Percentiles rank a stretch among this genome's conserved stretches.
Evolutionary conservation across 2,888 invertebrate genomes (phyloP).

Genomic region (Encarsia formosa): DNA sequence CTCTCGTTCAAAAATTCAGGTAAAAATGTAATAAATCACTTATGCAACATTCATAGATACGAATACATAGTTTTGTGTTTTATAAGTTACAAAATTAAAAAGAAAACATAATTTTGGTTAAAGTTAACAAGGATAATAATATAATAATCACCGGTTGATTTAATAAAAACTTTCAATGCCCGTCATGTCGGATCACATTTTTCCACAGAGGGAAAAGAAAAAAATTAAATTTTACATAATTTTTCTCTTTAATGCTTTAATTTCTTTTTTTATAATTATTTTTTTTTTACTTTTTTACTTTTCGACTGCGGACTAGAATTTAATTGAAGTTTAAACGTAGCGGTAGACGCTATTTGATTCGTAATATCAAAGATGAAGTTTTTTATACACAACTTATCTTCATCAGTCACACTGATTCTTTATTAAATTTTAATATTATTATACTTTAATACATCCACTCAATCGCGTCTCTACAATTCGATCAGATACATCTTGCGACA

Average conservation of each 20-base stretch:
- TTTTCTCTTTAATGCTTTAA: too few relatives aligned
- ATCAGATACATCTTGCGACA: constrained; percentile 19
- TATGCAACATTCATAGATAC: background rate
- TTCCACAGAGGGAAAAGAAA: too few relatives aligned
- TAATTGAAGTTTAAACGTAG: constrained; percentile 48
- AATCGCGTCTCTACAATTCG: constrained; percentile 21
- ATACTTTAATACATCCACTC: constrained; percentile 20
- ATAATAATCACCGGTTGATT: constrained; percentile 16
- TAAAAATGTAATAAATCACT: constrained; percentile 14
- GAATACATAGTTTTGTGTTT: too few relatives aligned
- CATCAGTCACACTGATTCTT: constrained; percentile 16
- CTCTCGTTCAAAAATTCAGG: constrained; percentile 12
- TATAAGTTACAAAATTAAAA: constrained; percentile 1
- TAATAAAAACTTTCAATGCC: constrained; percentile 29
- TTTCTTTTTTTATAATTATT: too few relatives aligned
- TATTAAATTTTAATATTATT: too few relatives aligned
- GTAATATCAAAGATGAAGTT: constrained; percentile 42
- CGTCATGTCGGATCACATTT: too few relatives aligned
- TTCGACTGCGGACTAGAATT: constrained; percentile 48
- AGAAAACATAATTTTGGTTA: background rate
- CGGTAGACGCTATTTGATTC: constrained; percentile 50
- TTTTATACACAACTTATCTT: constrained; percentile 25
- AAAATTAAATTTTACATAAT: too few relatives aligned
- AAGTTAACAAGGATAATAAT: background rate
- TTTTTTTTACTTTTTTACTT: constrained; percentile 22